These are phyloP conservation scores for Zapus hudsonius DNA, from an alignment of 2,113 vertebrate genomes.

Conservation along the genomic window DNA sequence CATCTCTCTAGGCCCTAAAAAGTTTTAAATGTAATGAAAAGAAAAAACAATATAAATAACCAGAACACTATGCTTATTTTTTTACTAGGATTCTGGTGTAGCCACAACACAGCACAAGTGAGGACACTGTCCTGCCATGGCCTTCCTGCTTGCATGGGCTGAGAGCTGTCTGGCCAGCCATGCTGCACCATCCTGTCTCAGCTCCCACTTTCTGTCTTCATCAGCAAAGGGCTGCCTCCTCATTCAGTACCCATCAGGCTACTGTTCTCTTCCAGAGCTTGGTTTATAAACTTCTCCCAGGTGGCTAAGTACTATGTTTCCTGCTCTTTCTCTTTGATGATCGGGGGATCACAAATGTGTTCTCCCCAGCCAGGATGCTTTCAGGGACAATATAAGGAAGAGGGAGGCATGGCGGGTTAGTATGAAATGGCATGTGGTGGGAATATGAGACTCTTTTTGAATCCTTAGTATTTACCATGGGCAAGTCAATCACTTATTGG, in stretches of 20 bases:
- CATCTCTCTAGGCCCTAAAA: neutral
- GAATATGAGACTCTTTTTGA: neutral
- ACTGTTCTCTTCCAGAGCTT: too few species aligned
- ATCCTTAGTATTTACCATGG: neutral
- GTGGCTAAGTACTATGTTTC: neutral
- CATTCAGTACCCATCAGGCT: neutral
- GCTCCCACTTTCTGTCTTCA: neutral
- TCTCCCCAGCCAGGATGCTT: neutral
- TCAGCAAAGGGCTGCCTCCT: neutral
- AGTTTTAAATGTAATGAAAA: neutral
- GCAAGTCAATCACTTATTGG: neutral
- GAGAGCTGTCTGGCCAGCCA: neutral
- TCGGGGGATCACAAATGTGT: neutral
- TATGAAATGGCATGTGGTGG: neutral
- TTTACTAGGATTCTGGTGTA: neutral
- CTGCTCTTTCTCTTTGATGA: neutral
- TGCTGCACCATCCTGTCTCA: neutral
- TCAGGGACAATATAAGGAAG: neutral
- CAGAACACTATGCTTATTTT: neutral
- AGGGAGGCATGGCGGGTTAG: neutral
- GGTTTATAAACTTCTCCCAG: neutral
- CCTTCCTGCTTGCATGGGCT: neutral
- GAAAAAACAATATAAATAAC: slow-evolving; percentile 7
- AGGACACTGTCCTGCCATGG: neutral
- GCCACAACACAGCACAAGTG: neutral